phyloP scores from a whole-genome alignment of 2,797 vertebrate genomes.

The Passerculus sandwichensis region DNA sequence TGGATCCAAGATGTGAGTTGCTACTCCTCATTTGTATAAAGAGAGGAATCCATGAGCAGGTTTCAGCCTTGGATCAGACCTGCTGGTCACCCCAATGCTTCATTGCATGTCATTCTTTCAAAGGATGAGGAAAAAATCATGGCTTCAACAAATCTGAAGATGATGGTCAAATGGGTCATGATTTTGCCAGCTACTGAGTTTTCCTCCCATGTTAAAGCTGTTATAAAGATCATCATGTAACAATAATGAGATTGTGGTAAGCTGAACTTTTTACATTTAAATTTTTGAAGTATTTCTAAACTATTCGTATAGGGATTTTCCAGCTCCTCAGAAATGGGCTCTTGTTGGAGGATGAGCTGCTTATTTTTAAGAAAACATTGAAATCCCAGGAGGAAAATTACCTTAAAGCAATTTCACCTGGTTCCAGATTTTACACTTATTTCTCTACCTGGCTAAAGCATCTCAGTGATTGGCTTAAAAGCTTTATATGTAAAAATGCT shows the following conservation, averaged over 20 bases:
- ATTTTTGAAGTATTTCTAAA: not conserved
- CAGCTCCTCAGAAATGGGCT: not conserved
- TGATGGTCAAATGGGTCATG: not conserved
- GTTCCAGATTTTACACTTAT: not conserved
- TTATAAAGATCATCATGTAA: not conserved
- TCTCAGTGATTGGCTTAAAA: not conserved
- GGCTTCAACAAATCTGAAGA: not conserved
- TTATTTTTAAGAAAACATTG: not conserved
- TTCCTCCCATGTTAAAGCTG: not conserved
- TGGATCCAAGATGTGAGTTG: accelerated
- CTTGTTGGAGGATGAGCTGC: not conserved
- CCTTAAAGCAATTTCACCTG: not conserved
- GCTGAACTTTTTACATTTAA: not conserved
- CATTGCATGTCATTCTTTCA: not conserved
- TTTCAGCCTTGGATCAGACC: not conserved
- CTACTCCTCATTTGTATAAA: not conserved
- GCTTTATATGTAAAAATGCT: not conserved
- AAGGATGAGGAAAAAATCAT: not conserved
- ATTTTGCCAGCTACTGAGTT: not conserved
- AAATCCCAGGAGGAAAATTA: not conserved
- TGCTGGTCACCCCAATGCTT: not conserved
- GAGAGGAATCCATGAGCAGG: not conserved
- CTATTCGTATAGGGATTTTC: not conserved
- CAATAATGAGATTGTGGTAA: not conserved
- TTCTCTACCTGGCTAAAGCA: not conserved